Evolutionary conservation across 2,888 invertebrate genomes (phyloP).

Genomic region (Sepioteuthis lessoniana): DNA sequence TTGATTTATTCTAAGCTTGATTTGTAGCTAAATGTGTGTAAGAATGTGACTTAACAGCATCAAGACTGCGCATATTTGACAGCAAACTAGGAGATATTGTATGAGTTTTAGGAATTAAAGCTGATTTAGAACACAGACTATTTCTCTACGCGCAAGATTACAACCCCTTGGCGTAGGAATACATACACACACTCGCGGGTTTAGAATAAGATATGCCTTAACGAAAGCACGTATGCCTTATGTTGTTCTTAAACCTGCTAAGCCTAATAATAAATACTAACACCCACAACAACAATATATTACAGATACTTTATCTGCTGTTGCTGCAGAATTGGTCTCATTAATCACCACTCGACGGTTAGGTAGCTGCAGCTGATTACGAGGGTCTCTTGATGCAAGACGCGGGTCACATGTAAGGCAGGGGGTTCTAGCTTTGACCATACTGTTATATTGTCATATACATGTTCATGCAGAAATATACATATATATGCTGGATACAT

Average conservation of each 20-base stretch:
- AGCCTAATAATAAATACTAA: no score
- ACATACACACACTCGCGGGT: no score
- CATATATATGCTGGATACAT: no score
- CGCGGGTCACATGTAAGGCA: slow-evolving; percentile 55
- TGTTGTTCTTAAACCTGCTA: no score
- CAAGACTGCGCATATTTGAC: slow-evolving; percentile 34
- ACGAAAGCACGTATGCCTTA: no score
- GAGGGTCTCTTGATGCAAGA: slow-evolving; percentile 48
- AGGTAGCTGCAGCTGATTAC: neutral
- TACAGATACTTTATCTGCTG: neutral
- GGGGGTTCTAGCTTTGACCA: slow-evolving; percentile 51
- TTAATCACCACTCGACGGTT: neutral
- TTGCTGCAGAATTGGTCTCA: neutral
- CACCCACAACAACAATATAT: no score
- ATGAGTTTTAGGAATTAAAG: neutral
- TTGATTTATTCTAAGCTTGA: neutral
- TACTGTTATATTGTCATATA: no score
- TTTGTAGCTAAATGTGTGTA: neutral
- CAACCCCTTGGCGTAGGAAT: no score
- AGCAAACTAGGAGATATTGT: neutral
- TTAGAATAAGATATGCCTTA: no score
- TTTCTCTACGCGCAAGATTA: no score
- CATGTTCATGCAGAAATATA: no score
- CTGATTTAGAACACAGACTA: neutral
- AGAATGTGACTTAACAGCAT: slow-evolving; percentile 40